Evolutionary conservation across 2,797 vertebrate genomes (phyloP).

Genomic region (Melanitta fusca): DNA sequence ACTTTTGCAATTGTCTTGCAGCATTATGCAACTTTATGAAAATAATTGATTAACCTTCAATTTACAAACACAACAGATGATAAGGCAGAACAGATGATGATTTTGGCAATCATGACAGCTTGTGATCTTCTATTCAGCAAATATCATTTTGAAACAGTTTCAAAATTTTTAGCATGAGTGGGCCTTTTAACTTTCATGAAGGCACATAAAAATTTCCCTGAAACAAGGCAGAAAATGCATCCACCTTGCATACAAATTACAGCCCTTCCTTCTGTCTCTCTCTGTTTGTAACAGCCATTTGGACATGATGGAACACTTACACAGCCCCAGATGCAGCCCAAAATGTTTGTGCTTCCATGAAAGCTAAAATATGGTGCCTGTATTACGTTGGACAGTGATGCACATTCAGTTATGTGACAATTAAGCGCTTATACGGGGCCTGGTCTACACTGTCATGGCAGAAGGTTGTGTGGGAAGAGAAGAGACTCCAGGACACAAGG

Average conservation of each 20-base stretch:
- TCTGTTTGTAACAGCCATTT: not conserved
- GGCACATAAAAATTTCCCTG: not conserved
- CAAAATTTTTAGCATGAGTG: not conserved
- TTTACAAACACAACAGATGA: not conserved
- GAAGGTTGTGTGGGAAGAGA: not conserved
- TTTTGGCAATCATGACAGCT: not conserved
- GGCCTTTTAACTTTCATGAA: not conserved
- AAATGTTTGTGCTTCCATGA: not conserved
- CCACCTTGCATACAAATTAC: not conserved
- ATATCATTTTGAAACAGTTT: not conserved
- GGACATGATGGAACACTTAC: not conserved
- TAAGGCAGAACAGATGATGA: not conserved
- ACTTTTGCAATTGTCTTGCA: not conserved
- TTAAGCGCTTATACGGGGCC: not conserved
- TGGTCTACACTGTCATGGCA: not conserved
- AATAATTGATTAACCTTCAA: not conserved
- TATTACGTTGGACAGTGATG: not conserved
- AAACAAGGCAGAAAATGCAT: not conserved
- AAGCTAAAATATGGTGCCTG: not conserved
- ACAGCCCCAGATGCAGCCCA: not conserved
- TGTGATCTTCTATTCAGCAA: not conserved
- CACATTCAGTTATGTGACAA: not conserved
- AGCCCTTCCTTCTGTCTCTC: not conserved
- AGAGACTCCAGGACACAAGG: fast-evolving
- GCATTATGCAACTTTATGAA: not conserved